These are phyloP conservation scores for Megalonaias nervosa DNA, from an alignment of 1,140 invertebrate species.

Conservation along the genomic window DNA sequence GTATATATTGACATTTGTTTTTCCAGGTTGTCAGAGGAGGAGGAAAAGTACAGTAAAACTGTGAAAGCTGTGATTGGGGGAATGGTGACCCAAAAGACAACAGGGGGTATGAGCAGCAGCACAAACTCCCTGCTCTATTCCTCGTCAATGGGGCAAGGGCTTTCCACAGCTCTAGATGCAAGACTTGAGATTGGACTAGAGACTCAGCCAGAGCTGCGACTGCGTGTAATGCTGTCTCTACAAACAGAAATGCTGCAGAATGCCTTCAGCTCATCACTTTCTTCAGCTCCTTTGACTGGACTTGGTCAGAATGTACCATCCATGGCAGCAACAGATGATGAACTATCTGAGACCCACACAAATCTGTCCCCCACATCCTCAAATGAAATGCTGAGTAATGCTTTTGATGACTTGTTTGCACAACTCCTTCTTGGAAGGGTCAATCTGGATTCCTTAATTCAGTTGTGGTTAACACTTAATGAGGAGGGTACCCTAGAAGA, in stretches of 20 bases:
- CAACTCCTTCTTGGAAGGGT: conserved; percentile 75
- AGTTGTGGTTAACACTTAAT: conserved; percentile 88
- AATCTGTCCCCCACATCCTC: conserved; percentile 45
- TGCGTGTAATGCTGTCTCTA: conserved; percentile 74
- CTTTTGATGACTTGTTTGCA: conserved; percentile 81
- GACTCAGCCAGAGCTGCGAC: conserved; percentile 79
- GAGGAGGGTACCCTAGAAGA: conserved; percentile 55
- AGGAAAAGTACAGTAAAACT: background rate
- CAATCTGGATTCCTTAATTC: conserved; percentile 84
- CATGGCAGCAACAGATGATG: conserved; percentile 54
- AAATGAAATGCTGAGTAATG: conserved; percentile 78
- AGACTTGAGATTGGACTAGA: conserved; percentile 84
- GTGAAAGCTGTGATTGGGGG: too few relatives aligned
- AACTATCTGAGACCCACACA: conserved; percentile 47
- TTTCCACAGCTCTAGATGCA: conserved; percentile 83
- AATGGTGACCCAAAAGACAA: conserved; percentile 7
- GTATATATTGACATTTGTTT: too few relatives aligned
- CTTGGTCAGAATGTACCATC: conserved; percentile 25
- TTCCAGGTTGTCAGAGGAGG: background rate
- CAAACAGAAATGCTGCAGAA: conserved; percentile 76
- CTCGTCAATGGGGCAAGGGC: conserved; percentile 45
- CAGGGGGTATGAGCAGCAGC: background rate
- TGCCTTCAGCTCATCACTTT: conserved; percentile 59
- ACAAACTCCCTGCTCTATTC: background rate
- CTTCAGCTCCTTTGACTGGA: conserved; percentile 40